A percentile compares a stretch with the other conserved stretches of the same genome.
These are phyloP conservation scores for Fregata magnificens DNA, from an alignment of 2,113 vertebrate genomes.

Conservation along the genomic window DNA sequence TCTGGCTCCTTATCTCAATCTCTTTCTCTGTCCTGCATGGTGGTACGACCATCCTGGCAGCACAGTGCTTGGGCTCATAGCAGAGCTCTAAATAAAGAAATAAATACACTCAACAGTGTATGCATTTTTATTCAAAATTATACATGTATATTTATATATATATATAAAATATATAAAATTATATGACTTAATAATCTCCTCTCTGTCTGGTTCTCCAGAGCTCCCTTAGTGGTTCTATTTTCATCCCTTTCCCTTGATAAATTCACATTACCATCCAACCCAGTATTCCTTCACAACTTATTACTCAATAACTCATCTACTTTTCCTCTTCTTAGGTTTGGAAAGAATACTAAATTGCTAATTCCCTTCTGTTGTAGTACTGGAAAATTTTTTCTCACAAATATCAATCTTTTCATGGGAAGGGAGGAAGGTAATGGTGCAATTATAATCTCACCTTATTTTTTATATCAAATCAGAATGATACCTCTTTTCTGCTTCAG, in stretches of 20 bases:
- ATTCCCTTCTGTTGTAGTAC: not conserved
- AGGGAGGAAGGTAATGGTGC: not conserved
- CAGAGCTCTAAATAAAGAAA: not conserved
- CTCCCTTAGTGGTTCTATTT: not conserved
- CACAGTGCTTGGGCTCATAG: not conserved
- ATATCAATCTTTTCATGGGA: not conserved
- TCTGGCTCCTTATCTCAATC: not conserved
- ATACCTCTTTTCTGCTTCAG: not conserved
- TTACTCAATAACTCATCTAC: not conserved
- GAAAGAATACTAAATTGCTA: conserved; percentile 28
- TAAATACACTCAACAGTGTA: not conserved
- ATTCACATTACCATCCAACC: not conserved
- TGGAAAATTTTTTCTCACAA: not conserved
- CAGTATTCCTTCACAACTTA: conserved; percentile 11
- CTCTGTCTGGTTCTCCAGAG: not conserved
- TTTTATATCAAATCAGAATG: not conserved
- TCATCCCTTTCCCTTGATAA: not conserved
- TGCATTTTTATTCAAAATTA: not conserved
- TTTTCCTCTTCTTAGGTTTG: not conserved
- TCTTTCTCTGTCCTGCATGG: not conserved
- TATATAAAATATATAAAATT: no score
- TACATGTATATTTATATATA: no score
- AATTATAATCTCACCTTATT: not conserved
- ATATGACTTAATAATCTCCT: not conserved
- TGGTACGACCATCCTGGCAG: not conserved